Conservation (phyloP, 2,888 invertebrate species). For the Pristionchus maxplancki region DNA sequence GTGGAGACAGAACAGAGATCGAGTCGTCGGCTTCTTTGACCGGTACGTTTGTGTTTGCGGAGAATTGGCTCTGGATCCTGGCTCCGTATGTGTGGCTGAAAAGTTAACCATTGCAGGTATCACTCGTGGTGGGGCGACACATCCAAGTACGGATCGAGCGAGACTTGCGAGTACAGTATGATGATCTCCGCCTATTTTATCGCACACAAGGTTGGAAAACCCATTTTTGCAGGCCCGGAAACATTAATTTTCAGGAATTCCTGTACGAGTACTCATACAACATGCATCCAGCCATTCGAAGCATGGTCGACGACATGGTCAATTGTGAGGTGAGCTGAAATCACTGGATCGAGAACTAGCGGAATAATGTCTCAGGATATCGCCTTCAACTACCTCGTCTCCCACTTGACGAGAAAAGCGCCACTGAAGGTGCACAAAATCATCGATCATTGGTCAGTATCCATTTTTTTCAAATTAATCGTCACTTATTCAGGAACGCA, state of each 20-base stretch:
- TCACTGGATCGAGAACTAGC: no score
- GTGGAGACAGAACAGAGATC: slow-evolving; percentile 95
- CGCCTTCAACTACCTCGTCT: slow-evolving; percentile 22
- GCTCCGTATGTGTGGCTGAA: no score
- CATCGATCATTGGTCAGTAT: neutral
- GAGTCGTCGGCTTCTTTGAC: slow-evolving; percentile 96
- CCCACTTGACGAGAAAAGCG: neutral
- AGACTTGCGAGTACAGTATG: slow-evolving; percentile 36
- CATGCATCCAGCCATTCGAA: slow-evolving; percentile 92
- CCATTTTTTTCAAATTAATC: no score
- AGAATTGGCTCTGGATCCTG: no score
- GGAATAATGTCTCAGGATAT: neutral
- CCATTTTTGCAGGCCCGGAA: neutral
- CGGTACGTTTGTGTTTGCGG: slow-evolving; percentile 80
- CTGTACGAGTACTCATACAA: slow-evolving; percentile 93
- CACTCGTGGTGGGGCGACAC: neutral
- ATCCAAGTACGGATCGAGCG: neutral
- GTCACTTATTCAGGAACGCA: neutral
- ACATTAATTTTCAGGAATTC: slow-evolving; percentile 84
- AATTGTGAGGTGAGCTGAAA: slow-evolving; percentile 86
- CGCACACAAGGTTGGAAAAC: neutral
- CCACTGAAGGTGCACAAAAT: slow-evolving; percentile 20
- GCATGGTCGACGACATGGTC: slow-evolving; percentile 96
- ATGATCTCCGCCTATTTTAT: neutral
- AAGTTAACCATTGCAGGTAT: neutral